A percentile compares a stretch with the other conserved stretches of the same genome.
phyloP scores from a whole-genome alignment of 1,140 invertebrate species.

The Drosophila lowei region DNA sequence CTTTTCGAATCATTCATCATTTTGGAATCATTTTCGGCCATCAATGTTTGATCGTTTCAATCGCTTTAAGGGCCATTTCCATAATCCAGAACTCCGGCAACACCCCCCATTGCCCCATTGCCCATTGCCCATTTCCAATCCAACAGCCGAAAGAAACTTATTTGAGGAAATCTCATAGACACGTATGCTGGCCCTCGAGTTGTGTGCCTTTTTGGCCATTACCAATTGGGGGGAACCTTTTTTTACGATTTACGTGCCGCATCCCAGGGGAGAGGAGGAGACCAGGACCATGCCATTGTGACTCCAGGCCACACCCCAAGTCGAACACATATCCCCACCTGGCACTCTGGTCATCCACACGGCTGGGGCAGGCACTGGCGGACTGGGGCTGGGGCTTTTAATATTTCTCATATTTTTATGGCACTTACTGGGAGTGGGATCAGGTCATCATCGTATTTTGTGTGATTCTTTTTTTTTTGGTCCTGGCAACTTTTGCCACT shows the following conservation, averaged over 20 bases:
- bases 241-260: conserved; percentile 79
- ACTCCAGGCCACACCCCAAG: not conserved
- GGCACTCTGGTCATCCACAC: conserved; percentile 46
- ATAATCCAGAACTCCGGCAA: conserved; percentile 30
- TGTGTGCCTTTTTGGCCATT: conserved; percentile 52
- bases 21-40: conserved; percentile 45
- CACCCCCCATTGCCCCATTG: conserved; percentile 2
- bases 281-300: conserved; percentile 24
- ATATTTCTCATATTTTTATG: conserved; percentile 81
- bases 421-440: conserved; percentile 30
- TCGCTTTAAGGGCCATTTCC: conserved; percentile 48
- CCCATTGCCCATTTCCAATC: no score
- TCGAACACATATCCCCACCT: conserved; percentile 39
- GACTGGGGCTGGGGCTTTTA: conserved; percentile 57
- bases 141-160: conserved; percentile 24
- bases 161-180: conserved; percentile 56
- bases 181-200: conserved; percentile 28
- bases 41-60: conserved; percentile 54
- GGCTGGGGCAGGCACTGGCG: no score
- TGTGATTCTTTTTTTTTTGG: conserved; percentile 52
- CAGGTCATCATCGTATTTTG: conserved; percentile 69
- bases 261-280: conserved; percentile 55
- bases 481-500: conserved; percentile 64
- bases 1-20: conserved; percentile 42
- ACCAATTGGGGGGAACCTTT: conserved; percentile 62